Percentiles rank a stretch among this genome's conserved stretches.
Conservation (phyloP, 2,888 invertebrate genomes). For the Pteria penguin region DNA sequence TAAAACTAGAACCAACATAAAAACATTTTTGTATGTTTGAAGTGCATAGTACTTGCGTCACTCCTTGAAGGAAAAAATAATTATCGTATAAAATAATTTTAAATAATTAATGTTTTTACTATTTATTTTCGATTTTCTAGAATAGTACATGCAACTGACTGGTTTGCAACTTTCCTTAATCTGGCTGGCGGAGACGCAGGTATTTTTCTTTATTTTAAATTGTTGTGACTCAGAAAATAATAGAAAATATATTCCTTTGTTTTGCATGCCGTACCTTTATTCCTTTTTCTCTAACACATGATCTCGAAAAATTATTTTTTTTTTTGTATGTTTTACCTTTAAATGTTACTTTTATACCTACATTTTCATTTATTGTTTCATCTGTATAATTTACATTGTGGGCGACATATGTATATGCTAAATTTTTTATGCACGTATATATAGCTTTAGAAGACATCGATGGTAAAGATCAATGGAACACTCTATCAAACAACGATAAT, state of each 20-base stretch:
- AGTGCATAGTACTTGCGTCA: too few species aligned
- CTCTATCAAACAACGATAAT: not conserved
- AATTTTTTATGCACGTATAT: not conserved
- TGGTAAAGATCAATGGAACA: slow-evolving; percentile 2
- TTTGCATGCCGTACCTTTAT: too few species aligned
- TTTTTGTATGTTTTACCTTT: too few species aligned
- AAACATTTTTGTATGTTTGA: too few species aligned
- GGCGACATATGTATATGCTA: not conserved
- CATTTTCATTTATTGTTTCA: not conserved
- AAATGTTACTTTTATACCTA: too few species aligned
- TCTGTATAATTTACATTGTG: not conserved
- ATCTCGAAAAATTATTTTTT: too few species aligned
- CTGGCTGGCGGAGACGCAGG: slow-evolving; percentile 17
- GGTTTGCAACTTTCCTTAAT: slow-evolving; percentile 11
- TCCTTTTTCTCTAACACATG: too few species aligned
- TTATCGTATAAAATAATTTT: too few species aligned
- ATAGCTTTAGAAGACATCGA: not conserved
- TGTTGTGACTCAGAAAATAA: not conserved
- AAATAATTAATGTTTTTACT: too few species aligned
- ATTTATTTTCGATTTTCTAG: not conserved
- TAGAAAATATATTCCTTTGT: not conserved
- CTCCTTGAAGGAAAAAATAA: too few species aligned
- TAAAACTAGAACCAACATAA: too few species aligned
- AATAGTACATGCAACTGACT: slow-evolving; percentile 11
- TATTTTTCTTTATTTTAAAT: not conserved